These are phyloP conservation scores for Nothura maculosa DNA, from an alignment of 2,797 vertebrate species.

Conservation along the genomic window DNA sequence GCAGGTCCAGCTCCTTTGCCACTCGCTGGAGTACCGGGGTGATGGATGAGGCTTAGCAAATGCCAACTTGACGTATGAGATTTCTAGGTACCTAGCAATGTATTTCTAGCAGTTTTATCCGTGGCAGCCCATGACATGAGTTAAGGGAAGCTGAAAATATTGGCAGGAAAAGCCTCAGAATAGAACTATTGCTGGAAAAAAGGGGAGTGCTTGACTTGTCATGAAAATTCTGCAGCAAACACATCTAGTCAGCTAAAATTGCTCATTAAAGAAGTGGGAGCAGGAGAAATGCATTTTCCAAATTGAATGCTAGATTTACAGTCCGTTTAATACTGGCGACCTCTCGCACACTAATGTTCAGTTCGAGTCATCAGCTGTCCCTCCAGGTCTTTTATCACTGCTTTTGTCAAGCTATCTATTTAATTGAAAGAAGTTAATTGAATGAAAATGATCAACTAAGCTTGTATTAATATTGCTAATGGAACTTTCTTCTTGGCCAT, in stretches of 20 bases:
- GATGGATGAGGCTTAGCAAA: background rate
- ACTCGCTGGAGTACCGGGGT: background rate
- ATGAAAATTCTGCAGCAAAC: constrained; percentile 85
- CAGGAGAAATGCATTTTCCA: constrained; percentile 96
- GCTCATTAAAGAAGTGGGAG: constrained; percentile 95
- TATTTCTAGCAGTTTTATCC: constrained; percentile 35
- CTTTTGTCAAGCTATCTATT: constrained; percentile 99
- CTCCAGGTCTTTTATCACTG: constrained; percentile 97
- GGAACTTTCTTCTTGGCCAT: constrained; percentile 99
- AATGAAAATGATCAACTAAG: constrained; percentile 99
- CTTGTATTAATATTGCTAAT: constrained; percentile 99
- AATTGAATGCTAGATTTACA: constrained; percentile 99
- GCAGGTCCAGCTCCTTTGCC: background rate
- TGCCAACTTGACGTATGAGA: background rate
- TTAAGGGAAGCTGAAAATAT: constrained; percentile 35
- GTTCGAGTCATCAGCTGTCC: constrained; percentile 95
- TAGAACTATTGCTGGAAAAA: constrained; percentile 40
- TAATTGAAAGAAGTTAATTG: constrained; percentile 99
- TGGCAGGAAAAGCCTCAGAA: constrained; percentile 35
- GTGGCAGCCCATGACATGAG: background rate
- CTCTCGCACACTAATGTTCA: constrained; percentile 97
- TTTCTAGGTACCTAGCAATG: background rate
- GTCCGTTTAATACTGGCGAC: constrained; percentile 92
- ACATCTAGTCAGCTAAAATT: constrained; percentile 94
- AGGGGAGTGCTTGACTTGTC: constrained; percentile 74